Conservation (phyloP, 2,113 vertebrate species). For the Montifringilla adamsi region DNA sequence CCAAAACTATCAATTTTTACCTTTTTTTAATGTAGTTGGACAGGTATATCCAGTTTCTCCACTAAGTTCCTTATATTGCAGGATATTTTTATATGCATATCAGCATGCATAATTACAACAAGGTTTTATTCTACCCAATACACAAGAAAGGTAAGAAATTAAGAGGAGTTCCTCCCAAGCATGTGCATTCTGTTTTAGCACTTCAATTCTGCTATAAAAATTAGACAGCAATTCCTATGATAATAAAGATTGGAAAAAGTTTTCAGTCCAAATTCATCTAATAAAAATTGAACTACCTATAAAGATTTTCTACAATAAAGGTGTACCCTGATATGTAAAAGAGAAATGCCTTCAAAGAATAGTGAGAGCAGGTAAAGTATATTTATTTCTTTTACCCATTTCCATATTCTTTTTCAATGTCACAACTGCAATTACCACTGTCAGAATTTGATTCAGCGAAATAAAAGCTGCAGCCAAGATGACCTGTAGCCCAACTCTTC, state of each 20-base stretch:
- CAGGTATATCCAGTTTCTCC: slow-evolving; percentile 27
- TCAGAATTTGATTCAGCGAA: background rate
- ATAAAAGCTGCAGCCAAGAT: slow-evolving; percentile 11
- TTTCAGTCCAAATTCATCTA: slow-evolving; percentile 21
- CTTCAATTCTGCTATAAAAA: slow-evolving; percentile 29
- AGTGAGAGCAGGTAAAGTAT: background rate
- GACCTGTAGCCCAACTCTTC: background rate
- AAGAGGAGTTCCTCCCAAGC: background rate
- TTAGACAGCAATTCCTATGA: background rate
- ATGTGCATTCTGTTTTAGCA: background rate
- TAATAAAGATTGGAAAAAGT: slow-evolving; percentile 36
- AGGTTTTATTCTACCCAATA: slow-evolving; percentile 19
- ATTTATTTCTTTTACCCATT: slow-evolving; percentile 37
- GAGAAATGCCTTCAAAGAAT: slow-evolving; percentile 44
- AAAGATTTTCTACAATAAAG: slow-evolving; percentile 42
- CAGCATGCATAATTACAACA: slow-evolving; percentile 3
- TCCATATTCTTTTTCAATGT: background rate
- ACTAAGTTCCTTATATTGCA: slow-evolving; percentile 36
- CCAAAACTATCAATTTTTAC: background rate
- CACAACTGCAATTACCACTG: background rate
- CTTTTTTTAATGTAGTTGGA: background rate
- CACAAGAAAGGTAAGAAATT: slow-evolving; percentile 26
- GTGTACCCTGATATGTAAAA: slow-evolving; percentile 17
- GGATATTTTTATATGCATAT: slow-evolving; percentile 17
- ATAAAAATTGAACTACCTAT: slow-evolving; percentile 38